Conservation (phyloP, 1,140 invertebrate genomes). For the Gonioctena quinquepunctata region DNA sequence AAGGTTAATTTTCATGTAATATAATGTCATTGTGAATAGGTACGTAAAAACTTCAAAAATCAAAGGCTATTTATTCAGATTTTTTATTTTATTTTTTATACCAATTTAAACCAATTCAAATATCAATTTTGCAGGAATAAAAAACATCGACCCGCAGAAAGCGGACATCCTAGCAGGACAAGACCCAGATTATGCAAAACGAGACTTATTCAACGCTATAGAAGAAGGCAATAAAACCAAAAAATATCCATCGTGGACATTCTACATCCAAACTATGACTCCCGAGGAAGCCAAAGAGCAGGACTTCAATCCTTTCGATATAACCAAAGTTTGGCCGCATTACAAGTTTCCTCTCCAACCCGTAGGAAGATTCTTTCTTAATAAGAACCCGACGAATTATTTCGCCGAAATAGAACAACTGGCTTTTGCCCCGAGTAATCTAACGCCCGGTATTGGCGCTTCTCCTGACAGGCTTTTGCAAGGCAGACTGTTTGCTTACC, state of each 20-base stretch:
- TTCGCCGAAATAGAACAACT: conserved; percentile 95
- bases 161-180: conserved; percentile 67
- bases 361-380: conserved; percentile 88
- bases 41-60: too few relatives aligned
- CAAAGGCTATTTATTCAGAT: too few relatives aligned
- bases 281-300: conserved; percentile 65
- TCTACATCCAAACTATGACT: conserved; percentile 74
- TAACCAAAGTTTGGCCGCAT: conserved; percentile 95
- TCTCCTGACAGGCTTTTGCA: conserved; percentile 96
- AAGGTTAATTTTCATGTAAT: too few relatives aligned
- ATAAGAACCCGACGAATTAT: conserved; percentile 90
- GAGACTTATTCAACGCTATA: conserved; percentile 87
- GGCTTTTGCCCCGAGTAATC: conserved; percentile 89
- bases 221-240: conserved; percentile 57
- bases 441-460: conserved; percentile 89
- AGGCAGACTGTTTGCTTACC: conserved; percentile 92
- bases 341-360: conserved; percentile 86
- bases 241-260: conserved; percentile 77
- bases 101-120: too few relatives aligned
- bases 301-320: conserved; percentile 86
- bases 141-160: conserved; percentile 70
- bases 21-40: too few relatives aligned
- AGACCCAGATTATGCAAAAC: conserved; percentile 79
- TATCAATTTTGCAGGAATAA: conserved; percentile 57
- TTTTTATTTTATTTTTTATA: too few relatives aligned